Percentiles rank a stretch among this genome's conserved stretches.
phyloP scores from a whole-genome alignment of 2,888 invertebrate species.

The Cenopis cana region DNA sequence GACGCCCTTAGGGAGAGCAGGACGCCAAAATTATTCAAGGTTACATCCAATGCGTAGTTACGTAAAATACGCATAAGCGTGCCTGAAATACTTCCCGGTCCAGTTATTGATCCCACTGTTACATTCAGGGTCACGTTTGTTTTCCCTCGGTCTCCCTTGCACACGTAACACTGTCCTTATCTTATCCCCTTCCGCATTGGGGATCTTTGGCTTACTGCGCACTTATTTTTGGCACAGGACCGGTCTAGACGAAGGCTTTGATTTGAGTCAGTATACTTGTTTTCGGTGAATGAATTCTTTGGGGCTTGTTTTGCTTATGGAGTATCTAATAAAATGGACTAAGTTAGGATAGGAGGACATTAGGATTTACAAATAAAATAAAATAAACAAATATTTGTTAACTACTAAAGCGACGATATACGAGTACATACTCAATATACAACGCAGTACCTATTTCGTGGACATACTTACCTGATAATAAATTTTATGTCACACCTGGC shows the following conservation, averaged over 20 bases:
- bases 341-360: slow-evolving; percentile 6
- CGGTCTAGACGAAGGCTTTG: slow-evolving; percentile 20
- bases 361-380: no score
- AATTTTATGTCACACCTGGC: no score
- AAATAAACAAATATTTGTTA: no score
- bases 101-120: slow-evolving; percentile 64
- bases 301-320: not conserved
- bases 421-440: no score
- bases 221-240: slow-evolving; percentile 42
- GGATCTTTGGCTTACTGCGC: slow-evolving; percentile 32
- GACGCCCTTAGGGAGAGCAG: slow-evolving; percentile 2
- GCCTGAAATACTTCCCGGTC: slow-evolving; percentile 37
- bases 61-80: slow-evolving; percentile 41
- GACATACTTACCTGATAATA: no score
- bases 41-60: slow-evolving; percentile 29
- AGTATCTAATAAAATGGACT: not conserved
- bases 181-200: slow-evolving; percentile 43
- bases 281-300: slow-evolving; percentile 10
- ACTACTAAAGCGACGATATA: no score
- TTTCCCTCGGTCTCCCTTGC: slow-evolving; percentile 59
- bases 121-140: slow-evolving; percentile 72
- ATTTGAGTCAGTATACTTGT: not conserved
- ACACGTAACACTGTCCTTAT: slow-evolving; percentile 51
- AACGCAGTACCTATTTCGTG: no score
- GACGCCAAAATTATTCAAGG: slow-evolving; percentile 18